Conservation (phyloP, 92 coral and sea anemone species). For the Phenganax subtilis region DNA sequence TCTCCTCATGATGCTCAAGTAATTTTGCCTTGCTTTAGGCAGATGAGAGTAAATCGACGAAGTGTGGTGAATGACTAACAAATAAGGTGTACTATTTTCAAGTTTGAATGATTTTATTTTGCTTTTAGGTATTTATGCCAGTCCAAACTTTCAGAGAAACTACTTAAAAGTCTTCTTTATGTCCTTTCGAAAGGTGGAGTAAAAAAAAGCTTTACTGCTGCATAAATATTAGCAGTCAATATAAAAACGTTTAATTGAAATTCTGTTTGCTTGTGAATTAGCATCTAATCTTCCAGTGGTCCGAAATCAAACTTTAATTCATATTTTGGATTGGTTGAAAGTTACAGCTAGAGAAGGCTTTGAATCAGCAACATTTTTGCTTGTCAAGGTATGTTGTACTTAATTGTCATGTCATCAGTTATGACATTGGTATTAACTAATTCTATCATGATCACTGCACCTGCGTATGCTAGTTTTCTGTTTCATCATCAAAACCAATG, state of each 20-base stretch:
- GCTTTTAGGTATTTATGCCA: constrained; percentile 72
- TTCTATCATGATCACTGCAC: neutral
- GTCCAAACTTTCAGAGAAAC: constrained; percentile 48
- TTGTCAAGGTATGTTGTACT: constrained; percentile 59
- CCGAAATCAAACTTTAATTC: constrained; percentile 83
- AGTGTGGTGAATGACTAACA: too few relatives aligned
- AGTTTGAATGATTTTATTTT: neutral
- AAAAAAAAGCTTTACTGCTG: neutral
- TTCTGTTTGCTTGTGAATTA: constrained; percentile 16
- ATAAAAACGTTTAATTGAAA: neutral
- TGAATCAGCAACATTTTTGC: constrained; percentile 54
- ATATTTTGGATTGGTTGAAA: constrained; percentile 88
- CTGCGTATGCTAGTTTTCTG: neutral
- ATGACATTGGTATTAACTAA: neutral
- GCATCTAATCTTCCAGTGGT: constrained; percentile 89
- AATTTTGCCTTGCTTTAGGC: too few relatives aligned
- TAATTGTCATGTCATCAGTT: neutral
- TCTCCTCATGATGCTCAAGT: too few relatives aligned
- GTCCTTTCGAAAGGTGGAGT: constrained; percentile 69
- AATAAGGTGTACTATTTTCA: too few relatives aligned
- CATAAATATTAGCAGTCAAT: neutral
- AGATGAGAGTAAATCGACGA: too few relatives aligned
- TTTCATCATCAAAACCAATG: neutral
- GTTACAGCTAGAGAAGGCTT: constrained; percentile 61
- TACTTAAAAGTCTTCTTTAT: constrained; percentile 69